Evolutionary conservation across 2,113 vertebrate genomes (phyloP), one percentile per base, ranked within the genome.

Genomic region (Phainopepla nitens): DNA sequence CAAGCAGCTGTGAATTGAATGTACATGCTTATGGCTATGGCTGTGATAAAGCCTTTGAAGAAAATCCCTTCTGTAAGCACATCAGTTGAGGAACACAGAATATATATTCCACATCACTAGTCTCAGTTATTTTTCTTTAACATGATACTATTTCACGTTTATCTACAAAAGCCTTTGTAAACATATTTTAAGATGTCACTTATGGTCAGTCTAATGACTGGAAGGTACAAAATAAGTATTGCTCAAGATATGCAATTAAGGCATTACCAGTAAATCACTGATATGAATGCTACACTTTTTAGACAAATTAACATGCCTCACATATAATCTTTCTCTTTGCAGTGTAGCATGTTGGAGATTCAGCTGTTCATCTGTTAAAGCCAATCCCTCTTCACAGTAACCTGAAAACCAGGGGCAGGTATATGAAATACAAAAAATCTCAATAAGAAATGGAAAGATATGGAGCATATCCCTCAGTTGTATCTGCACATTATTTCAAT

Each of bases 1-100:
- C 24, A 85, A 66, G 57, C 78, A 97, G 89, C 81, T 96, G 91
- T 82, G 50, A 72, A 78, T 70, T 76, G 44, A 92, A 41, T 44
- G 10, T 62, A 25, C 82, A 71, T 71, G 94, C 93, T 96, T 79
- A 83, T 92, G 88, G 93, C 94, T 97, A 94, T 53, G 49, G 68
- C 28, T 84, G 41, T 50, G 72, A 97, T 70, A 92, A 93, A 94
- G 82, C 42, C 84, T 97, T 96, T 94, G 86, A 96, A 96, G 93
- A 96, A 97, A 96, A 96, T 68, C 87, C 65, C 9, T 58, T 87
- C 64, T 89, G 45, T 60, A 72, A 82, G 82, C 88, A 82, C 56
- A 93, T 91, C 83, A 93, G 49, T 36, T 78, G 89, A 95, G 78
- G 68, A 77, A 71, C 45, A 87, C 0, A 82, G 47, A 91, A 49